phyloP scores from a whole-genome alignment of 2,113 vertebrate genomes.

The Micronycteris hirsuta region DNA sequence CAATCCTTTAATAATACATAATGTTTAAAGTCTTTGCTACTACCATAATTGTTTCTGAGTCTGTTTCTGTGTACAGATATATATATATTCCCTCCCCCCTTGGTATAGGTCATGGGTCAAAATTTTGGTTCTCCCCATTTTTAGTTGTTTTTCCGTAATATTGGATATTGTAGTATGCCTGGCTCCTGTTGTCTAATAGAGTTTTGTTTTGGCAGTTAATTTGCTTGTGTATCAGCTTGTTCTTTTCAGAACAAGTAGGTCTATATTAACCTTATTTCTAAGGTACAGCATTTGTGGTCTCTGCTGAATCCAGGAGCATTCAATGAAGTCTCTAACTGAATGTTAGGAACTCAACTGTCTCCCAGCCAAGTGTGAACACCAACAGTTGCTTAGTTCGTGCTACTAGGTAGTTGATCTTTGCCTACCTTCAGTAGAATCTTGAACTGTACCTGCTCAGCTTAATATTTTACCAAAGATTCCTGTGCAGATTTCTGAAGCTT shows the following conservation, averaged over 20 bases:
- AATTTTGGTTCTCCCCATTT: neutral
- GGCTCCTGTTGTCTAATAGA: neutral
- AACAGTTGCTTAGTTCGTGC: neutral
- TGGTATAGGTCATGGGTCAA: neutral
- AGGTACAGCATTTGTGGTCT: neutral
- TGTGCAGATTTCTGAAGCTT: neutral
- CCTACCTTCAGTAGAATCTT: neutral
- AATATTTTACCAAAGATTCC: neutral
- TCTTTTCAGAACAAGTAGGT: neutral
- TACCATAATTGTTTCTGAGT: neutral
- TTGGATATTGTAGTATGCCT: neutral
- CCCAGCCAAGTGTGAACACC: neutral
- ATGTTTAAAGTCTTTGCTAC: neutral
- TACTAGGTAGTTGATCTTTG: neutral
- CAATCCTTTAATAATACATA: neutral
- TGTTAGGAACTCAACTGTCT: neutral
- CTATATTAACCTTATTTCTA: neutral
- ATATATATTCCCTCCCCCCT: neutral
- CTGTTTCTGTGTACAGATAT: neutral
- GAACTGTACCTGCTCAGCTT: neutral
- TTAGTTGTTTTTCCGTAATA: neutral
- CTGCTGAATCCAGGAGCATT: neutral
- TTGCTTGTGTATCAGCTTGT: neutral
- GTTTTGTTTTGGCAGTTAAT: slow-evolving; percentile 34
- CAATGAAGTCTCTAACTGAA: neutral